Evolutionary conservation across 1,140 invertebrate genomes (phyloP).

Genomic region (Cyclargus thomasi): DNA sequence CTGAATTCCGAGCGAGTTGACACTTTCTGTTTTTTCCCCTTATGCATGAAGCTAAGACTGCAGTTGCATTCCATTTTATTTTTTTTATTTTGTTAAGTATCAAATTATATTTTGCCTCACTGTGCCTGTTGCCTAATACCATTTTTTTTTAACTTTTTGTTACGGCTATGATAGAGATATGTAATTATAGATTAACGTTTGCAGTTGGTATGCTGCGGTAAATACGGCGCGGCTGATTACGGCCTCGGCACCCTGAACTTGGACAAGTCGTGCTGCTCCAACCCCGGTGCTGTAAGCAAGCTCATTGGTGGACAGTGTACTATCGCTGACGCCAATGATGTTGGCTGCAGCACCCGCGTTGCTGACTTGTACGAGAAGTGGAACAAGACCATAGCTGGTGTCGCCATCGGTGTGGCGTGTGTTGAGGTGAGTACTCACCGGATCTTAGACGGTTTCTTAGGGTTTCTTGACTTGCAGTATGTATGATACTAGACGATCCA

Average conservation of each 20-base stretch:
- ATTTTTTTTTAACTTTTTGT: too few relatives aligned
- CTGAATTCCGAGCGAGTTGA: too few relatives aligned
- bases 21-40: too few relatives aligned
- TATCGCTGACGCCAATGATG: slow-evolving; percentile 55
- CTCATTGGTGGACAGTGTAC: slow-evolving; percentile 57
- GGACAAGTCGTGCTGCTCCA: slow-evolving; percentile 64
- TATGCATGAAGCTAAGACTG: too few relatives aligned
- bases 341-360: slow-evolving; percentile 68
- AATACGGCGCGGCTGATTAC: slow-evolving; percentile 69
- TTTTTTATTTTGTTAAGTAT: too few relatives aligned
- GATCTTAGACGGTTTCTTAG: neutral
- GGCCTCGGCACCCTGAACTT: slow-evolving; percentile 31
- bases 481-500: too few relatives aligned
- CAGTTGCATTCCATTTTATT: too few relatives aligned
- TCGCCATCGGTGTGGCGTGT: slow-evolving; percentile 81
- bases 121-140: too few relatives aligned
- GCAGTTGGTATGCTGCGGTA: slow-evolving; percentile 81
- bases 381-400: slow-evolving; percentile 77
- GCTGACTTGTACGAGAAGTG: slow-evolving; percentile 64
- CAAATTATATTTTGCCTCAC: too few relatives aligned
- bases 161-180: too few relatives aligned
- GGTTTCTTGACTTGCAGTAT: too few relatives aligned
- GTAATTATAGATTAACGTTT: too few relatives aligned
- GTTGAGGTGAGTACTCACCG: slow-evolving; percentile 79
- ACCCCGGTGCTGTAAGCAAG: slow-evolving; percentile 38